Percentiles rank a stretch among this genome's conserved stretches.
These are phyloP conservation scores for Petrocephalus zakoni DNA, from an alignment of 2,113 vertebrate genomes.

Conservation along the genomic window DNA sequence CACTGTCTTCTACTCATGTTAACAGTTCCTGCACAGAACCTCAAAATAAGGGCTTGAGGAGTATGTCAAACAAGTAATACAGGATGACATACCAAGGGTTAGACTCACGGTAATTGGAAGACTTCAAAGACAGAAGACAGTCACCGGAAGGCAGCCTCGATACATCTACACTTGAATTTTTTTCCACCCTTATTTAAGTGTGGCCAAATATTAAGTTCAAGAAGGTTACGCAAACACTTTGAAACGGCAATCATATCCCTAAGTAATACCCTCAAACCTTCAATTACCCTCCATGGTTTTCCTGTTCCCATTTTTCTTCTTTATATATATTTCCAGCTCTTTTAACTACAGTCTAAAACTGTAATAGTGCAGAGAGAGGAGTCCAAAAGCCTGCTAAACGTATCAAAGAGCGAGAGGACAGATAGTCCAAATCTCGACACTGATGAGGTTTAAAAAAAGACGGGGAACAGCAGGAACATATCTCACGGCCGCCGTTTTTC, in stretches of 20 bases:
- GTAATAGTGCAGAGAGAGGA: conserved; percentile 42
- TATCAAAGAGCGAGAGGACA: conserved; percentile 55
- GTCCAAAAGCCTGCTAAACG: conserved; percentile 50
- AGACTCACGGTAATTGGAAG: conserved; percentile 11
- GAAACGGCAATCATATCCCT: conserved; percentile 60
- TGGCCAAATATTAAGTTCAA: conserved; percentile 65
- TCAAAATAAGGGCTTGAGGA: neutral
- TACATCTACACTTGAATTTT: conserved; percentile 38
- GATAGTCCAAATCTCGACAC: conserved; percentile 33
- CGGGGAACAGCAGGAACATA: neutral
- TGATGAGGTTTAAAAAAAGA: conserved; percentile 15
- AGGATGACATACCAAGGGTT: neutral
- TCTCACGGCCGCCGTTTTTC: conserved; percentile 24
- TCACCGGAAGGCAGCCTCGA: conserved; percentile 30
- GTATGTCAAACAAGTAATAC: conserved; percentile 5
- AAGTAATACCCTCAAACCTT: conserved; percentile 66
- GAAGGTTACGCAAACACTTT: conserved; percentile 65
- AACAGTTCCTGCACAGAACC: neutral
- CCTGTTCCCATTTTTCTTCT: conserved; percentile 51
- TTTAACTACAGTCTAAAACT: conserved; percentile 53
- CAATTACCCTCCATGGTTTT: conserved; percentile 63
- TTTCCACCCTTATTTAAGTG: conserved; percentile 50
- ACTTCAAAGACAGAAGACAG: conserved; percentile 24
- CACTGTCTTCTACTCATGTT: neutral
- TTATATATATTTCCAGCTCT: conserved; percentile 33